A percentile compares a stretch with the other conserved stretches of the same genome.
These are phyloP conservation scores for Drosophila bipectinata DNA, from an alignment of 1,140 invertebrate genomes.

Conservation along the genomic window DNA sequence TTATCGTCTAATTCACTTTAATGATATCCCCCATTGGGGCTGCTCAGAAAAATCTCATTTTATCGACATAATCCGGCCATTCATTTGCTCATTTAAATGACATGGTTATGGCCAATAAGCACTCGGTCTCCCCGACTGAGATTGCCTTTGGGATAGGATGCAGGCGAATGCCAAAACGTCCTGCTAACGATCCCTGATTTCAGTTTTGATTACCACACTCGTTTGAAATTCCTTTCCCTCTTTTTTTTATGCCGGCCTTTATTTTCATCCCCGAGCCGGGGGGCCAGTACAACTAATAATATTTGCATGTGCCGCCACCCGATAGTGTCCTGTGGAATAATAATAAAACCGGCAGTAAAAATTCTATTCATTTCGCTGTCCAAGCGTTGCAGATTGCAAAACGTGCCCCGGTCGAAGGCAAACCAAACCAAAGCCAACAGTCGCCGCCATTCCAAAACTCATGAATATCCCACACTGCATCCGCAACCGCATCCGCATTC, in stretches of 20 bases:
- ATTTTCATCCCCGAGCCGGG: constrained; percentile 22
- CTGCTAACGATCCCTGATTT: constrained; percentile 73
- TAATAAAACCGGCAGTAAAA: constrained; percentile 78
- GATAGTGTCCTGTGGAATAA: constrained; percentile 47
- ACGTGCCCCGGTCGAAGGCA: constrained; percentile 54
- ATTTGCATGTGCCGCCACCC: constrained; percentile 61
- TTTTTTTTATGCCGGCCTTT: constrained; percentile 29
- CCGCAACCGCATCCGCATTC: constrained; percentile 42
- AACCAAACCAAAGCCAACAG: constrained; percentile 22
- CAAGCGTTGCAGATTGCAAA: constrained; percentile 77
- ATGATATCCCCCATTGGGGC: background rate
- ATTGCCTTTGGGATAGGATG: constrained; percentile 2
- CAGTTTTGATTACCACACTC: constrained; percentile 62
- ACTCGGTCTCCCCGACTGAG: background rate
- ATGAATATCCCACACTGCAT: constrained; percentile 57
- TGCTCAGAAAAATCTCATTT: constrained; percentile 31
- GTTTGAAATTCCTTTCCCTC: constrained; percentile 7
- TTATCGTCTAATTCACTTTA: constrained; percentile 23
- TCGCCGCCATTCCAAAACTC: constrained; percentile 43
- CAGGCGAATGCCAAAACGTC: constrained; percentile 46
- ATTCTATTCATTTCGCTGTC: constrained; percentile 81
- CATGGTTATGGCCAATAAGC: constrained; percentile 47
- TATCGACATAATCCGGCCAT: constrained; percentile 43
- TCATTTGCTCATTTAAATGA: constrained; percentile 59
- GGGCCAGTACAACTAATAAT: constrained; percentile 71